Evolutionary conservation across 2,888 invertebrate species (phyloP), one percentile per base, ranked within the genome.

Genomic region (Cerastis rubricosa): DNA sequence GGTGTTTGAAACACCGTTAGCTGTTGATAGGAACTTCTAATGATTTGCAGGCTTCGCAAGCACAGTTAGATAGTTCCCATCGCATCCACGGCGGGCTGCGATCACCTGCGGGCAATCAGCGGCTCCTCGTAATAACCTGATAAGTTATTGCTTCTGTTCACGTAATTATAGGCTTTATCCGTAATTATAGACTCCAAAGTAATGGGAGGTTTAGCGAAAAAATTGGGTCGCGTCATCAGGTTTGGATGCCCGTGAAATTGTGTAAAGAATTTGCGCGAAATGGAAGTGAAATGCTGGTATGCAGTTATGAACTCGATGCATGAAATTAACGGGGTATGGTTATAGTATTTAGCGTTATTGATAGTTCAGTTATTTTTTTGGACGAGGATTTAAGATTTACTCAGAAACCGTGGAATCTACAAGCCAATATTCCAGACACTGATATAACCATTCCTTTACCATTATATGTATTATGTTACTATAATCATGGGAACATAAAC

Each of bases 11-110:
- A 83, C 86, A 93, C 95, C 95, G 95, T 95, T 95, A 94, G 83
- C 66, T 82, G 89, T 90, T 95, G 94, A 95, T 95, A 93, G 94
- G 91, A 90, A 91, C 89, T 84, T 85, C 83, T 94, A 93, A 94
- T 94, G 92, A 92, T 91, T 92, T 90, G 90, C 89, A 92, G 92
- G 92, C 90, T 91, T 88, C 88, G 90, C 91, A 91, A 93, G 94
- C 91, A 95, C 95, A 94, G 95, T 95, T 95, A 95, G 89, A 89
- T 90, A 90, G 91, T 93, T 92, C 91, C 89, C 88, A 91, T 79
- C 76, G 85, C 89, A 87, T 70, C 87, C 85, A 84, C 72, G 82
- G 78, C 66, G 84, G 79, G 81, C 83, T 84, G n/a, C 79, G 73
- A 84, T 83, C 84, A 84, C 76, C 86, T 81, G 84, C 80, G 83